These are phyloP conservation scores for Ictidomys tridecemlineatus DNA, from an alignment of 2,113 vertebrate species.

Conservation along the genomic window DNA sequence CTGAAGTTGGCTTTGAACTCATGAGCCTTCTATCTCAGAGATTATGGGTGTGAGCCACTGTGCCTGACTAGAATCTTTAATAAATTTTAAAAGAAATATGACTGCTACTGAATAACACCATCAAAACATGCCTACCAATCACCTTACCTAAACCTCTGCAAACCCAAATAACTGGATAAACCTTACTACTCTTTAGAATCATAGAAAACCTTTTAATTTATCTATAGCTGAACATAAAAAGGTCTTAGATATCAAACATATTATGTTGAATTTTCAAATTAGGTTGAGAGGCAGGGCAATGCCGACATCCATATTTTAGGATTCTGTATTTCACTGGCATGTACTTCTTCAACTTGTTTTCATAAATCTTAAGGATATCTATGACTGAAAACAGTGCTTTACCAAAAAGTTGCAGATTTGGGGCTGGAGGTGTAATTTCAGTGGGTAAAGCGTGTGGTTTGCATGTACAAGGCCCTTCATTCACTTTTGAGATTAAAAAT, in stretches of 20 bases:
- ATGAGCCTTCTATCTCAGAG: too few relatives aligned
- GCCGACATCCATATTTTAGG: neutral
- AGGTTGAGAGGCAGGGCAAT: neutral
- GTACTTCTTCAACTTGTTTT: conserved; percentile 37
- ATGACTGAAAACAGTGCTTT: conserved; percentile 25
- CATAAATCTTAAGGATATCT: conserved; percentile 1
- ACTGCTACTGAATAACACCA: neutral
- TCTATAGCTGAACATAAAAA: conserved; percentile 3
- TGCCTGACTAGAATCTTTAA: neutral
- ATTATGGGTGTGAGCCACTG: too few relatives aligned
- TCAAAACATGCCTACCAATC: conserved; percentile 18
- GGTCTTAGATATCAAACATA: neutral
- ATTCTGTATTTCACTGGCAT: conserved; percentile 48
- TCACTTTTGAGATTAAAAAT: neutral
- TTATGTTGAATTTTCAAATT: neutral
- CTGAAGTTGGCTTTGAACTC: too few relatives aligned
- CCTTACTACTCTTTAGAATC: neutral
- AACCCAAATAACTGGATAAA: conserved; percentile 13
- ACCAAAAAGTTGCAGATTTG: conserved; percentile 18
- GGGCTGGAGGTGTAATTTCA: neutral
- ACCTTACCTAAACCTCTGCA: neutral
- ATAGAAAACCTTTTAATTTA: conserved; percentile 41
- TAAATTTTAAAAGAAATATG: conserved; percentile 53
- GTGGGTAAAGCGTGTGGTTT: neutral
- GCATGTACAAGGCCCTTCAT: neutral